Percentiles rank a stretch among this genome's conserved stretches.
Conservation (phyloP, 2,888 invertebrate species). For the Platycheirus albimanus region DNA sequence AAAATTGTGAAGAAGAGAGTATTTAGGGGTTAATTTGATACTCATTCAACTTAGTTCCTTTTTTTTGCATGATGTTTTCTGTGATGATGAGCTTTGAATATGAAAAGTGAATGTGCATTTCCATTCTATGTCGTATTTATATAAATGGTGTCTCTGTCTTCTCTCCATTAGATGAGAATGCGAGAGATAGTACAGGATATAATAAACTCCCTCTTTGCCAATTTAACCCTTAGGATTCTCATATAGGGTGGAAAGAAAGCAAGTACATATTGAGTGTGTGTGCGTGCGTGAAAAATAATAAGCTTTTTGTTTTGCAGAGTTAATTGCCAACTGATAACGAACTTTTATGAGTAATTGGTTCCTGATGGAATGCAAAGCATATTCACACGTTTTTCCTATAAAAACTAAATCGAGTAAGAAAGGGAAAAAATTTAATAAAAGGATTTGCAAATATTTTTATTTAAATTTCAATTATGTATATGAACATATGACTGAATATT, state of each 20-base stretch:
- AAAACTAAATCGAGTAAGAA: neutral
- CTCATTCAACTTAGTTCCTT: constrained; percentile 50
- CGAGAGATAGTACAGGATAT: constrained; percentile 17
- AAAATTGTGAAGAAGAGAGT: constrained; percentile 46
- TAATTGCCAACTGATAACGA: constrained; percentile 44
- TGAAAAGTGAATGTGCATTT: constrained; percentile 68
- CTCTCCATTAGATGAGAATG: neutral
- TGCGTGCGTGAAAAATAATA: constrained; percentile 14
- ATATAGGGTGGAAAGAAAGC: neutral
- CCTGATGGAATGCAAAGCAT: constrained; percentile 24
- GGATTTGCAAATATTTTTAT: too few relatives aligned
- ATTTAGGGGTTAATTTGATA: constrained; percentile 65
- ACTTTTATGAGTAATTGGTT: constrained; percentile 53
- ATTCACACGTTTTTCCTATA: neutral
- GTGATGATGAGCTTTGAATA: constrained; percentile 54
- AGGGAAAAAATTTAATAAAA: neutral
- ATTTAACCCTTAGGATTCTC: neutral
- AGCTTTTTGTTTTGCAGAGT: constrained; percentile 36
- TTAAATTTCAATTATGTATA: too few relatives aligned
- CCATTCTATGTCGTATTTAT: neutral
- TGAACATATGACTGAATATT: too few relatives aligned
- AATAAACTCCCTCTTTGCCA: constrained; percentile 8
- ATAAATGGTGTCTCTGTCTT: neutral
- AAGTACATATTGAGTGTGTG: neutral
- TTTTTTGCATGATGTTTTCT: neutral